phyloP scores from a whole-genome alignment of 2,113 vertebrate genomes.

The Talpa occidentalis region DNA sequence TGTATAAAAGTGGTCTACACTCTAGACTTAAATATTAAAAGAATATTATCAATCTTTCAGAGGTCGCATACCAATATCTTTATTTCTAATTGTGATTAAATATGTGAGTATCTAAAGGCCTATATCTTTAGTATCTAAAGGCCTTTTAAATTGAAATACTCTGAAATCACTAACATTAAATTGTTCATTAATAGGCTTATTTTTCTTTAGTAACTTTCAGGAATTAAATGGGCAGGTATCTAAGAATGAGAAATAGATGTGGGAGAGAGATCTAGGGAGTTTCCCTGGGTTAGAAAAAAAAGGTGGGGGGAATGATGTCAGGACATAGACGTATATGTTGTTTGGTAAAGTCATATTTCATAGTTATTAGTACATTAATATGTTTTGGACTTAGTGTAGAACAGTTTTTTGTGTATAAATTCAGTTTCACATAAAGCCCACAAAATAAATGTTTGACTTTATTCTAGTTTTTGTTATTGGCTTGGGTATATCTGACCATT shows the following conservation, averaged over 20 bases:
- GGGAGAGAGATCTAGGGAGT: not conserved
- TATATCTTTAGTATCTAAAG: not conserved
- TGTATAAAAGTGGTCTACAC: not conserved
- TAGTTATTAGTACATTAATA: not conserved
- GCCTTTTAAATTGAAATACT: not conserved
- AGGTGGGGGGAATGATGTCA: not conserved
- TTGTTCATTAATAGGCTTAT: not conserved
- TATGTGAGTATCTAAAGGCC: not conserved
- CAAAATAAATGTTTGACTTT: not conserved
- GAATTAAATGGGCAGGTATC: not conserved
- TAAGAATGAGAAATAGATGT: not conserved
- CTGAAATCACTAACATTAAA: not conserved
- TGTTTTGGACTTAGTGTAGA: not conserved
- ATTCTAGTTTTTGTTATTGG: not conserved
- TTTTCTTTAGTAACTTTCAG: not conserved
- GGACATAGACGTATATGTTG: not conserved
- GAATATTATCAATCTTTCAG: not conserved
- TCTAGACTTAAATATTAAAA: conserved; percentile 12
- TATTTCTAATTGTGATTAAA: not conserved
- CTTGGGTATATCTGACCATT: too few relatives aligned
- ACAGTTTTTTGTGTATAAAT: not conserved
- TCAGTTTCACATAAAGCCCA: not conserved
- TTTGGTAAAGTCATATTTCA: not conserved
- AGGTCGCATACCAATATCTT: not conserved
- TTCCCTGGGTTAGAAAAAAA: not conserved